phyloP scores from a whole-genome alignment of 2,113 vertebrate genomes.

The Mormyrus lacerda region DNA sequence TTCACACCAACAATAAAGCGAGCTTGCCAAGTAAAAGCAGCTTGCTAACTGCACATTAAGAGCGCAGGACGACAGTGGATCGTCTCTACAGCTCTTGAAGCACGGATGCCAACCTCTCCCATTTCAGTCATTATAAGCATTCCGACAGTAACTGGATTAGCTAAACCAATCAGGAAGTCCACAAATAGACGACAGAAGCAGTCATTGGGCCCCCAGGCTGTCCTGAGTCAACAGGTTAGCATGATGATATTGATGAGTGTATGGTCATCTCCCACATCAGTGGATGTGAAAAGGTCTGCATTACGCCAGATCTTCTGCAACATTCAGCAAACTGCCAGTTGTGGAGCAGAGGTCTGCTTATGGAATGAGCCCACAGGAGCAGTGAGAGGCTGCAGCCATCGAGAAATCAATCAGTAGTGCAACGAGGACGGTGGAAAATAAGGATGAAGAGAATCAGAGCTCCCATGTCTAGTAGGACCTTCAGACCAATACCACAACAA shows the following conservation, averaged over 20 bases:
- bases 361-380: neutral
- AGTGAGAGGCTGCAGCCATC: neutral
- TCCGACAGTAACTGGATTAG: neutral
- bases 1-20: neutral
- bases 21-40: neutral
- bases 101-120: neutral
- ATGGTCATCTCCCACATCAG: neutral
- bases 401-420: neutral
- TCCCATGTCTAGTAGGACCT: neutral
- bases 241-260: neutral
- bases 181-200: neutral
- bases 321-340: neutral
- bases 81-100: neutral
- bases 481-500: neutral
- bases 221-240: neutral
- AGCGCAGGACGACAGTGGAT: neutral
- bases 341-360: neutral
- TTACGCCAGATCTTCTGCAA: neutral
- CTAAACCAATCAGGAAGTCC: neutral
- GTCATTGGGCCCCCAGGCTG: neutral
- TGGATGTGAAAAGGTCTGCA: neutral
- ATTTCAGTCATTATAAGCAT: neutral
- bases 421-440: neutral
- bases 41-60: neutral
- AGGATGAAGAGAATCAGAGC: neutral